Conservation (phyloP, 1,140 invertebrate genomes). For the Palaemon carinicauda region DNA sequence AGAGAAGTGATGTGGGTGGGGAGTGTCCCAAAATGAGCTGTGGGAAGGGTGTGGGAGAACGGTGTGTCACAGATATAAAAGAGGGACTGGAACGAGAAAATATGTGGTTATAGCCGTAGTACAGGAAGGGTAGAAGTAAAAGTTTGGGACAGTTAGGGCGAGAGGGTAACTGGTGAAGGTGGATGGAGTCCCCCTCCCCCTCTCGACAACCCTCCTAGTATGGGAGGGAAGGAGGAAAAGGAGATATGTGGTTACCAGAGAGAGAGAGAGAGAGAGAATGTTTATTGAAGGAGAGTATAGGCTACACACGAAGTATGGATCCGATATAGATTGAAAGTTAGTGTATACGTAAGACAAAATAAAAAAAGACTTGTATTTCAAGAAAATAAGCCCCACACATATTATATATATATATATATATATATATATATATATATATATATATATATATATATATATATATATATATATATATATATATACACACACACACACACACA, state of each 20-base stretch:
- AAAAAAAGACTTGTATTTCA: too few relatives aligned
- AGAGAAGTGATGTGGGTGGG: neutral
- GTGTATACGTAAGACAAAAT: too few relatives aligned
- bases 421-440: too few relatives aligned
- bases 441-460: too few relatives aligned
- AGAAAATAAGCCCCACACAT: too few relatives aligned
- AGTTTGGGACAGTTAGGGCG: neutral
- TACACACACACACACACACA: too few relatives aligned
- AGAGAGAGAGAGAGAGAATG: slow-evolving; percentile 7
- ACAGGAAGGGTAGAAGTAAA: neutral
- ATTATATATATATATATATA: too few relatives aligned
- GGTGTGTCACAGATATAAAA: neutral
- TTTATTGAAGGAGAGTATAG: neutral
- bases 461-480: too few relatives aligned
- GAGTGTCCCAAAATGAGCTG: neutral
- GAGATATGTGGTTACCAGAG: neutral
- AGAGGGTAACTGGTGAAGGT: neutral
- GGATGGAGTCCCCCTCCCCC: neutral
- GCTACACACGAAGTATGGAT: neutral
- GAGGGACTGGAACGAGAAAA: neutral
- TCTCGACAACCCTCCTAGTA: too few relatives aligned
- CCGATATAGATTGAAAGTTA: neutral
- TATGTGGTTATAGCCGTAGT: neutral
- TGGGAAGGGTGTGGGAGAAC: neutral
- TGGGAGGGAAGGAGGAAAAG: neutral